A percentile compares a stretch with the other conserved stretches of the same genome.
Conservation (phyloP, 2,888 invertebrate genomes). For the Vanessa cardui region DNA sequence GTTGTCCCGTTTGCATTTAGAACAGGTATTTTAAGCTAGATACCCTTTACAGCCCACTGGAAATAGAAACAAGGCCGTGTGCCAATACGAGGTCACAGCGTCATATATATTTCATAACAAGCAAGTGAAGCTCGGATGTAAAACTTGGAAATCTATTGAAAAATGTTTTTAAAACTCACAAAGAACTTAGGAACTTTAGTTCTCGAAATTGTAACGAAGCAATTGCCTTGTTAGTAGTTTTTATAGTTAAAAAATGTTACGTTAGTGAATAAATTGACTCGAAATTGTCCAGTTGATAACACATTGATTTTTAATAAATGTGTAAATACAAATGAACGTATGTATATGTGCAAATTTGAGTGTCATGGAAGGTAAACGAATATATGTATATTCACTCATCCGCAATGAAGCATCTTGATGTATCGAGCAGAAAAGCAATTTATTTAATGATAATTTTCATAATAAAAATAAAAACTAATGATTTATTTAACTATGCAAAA, state of each 20-base stretch:
- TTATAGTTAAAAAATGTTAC: background rate
- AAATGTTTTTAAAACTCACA: conserved; percentile 13
- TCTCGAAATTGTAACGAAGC: background rate
- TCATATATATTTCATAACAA: conserved; percentile 31
- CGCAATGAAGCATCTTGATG: no score
- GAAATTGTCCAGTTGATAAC: no score
- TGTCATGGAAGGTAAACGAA: no score
- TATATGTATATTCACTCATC: no score
- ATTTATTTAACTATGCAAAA: no score
- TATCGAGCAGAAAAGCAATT: no score
- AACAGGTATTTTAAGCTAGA: conserved; percentile 62
- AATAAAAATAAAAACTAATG: no score
- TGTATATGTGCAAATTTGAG: no score
- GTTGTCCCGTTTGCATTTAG: conserved; percentile 59
- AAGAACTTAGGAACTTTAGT: conserved; percentile 1
- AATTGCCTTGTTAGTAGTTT: conserved; percentile 13
- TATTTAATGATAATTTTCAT: no score
- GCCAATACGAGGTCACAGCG: conserved; percentile 40
- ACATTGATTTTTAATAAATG: no score
- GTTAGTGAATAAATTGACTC: no score
- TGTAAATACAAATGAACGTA: no score
- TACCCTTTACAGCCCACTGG: conserved; percentile 58
- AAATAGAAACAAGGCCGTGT: conserved; percentile 71
- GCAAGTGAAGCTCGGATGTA: conserved; percentile 16
- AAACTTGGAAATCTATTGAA: conserved; percentile 34